phyloP scores from a whole-genome alignment of 92 coral and sea anemone genomes.

The Epizoanthus ramosus region DNA sequence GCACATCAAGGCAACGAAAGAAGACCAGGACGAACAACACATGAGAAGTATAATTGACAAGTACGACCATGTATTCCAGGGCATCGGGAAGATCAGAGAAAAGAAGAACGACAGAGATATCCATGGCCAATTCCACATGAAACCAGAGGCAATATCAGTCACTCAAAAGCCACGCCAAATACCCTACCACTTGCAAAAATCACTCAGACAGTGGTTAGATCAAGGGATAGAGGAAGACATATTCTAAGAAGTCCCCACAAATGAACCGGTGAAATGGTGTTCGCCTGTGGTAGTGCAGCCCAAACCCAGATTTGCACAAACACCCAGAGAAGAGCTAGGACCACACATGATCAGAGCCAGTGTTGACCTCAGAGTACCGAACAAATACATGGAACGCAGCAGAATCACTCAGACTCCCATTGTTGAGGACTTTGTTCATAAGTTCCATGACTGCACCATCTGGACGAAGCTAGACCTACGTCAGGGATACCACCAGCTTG shows the following conservation, averaged over 20 bases:
- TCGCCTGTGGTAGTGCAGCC: constrained; percentile 55
- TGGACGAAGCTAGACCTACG: constrained; percentile 58
- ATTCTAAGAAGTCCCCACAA: constrained; percentile 55
- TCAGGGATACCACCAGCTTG: constrained; percentile 62
- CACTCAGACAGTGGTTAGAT: constrained; percentile 45
- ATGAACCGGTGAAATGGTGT: constrained; percentile 52
- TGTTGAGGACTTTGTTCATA: constrained; percentile 22
- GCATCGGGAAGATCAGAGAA: constrained; percentile 71
- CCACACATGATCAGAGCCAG: constrained; percentile 51
- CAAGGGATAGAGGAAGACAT: constrained; percentile 51
- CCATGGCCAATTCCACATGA: constrained; percentile 58
- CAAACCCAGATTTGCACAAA: constrained; percentile 37
- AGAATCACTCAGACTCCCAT: not conserved
- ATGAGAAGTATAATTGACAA: not conserved
- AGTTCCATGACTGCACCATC: constrained; percentile 48
- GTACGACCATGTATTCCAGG: constrained; percentile 56
- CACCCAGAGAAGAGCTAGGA: constrained; percentile 22
- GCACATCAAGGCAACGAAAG: constrained; percentile 30
- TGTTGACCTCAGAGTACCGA: constrained; percentile 39
- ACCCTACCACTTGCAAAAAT: constrained; percentile 58
- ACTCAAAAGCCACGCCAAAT: constrained; percentile 54
- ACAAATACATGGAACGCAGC: constrained; percentile 46
- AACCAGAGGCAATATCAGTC: constrained; percentile 57
- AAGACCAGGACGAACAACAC: constrained; percentile 34
- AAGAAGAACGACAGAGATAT: constrained; percentile 57